Evolutionary conservation across 53 echinoderm and acorn worm species (phyloP), one percentile per base, ranked within the genome.

Genomic region (Temnopleurus reevesii): DNA sequence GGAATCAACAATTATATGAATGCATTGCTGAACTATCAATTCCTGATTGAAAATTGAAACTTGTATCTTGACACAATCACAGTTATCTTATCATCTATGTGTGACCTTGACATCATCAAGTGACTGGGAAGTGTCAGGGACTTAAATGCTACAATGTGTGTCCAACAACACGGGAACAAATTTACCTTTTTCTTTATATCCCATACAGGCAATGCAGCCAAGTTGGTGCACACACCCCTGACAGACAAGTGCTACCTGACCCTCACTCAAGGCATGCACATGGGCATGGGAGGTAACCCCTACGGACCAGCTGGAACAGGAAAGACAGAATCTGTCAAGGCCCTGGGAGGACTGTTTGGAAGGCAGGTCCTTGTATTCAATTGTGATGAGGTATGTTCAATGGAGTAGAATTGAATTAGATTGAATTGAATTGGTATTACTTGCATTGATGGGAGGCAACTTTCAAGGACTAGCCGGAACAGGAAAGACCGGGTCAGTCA

Each of bases 211-310:
- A 97, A 97, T 94, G 97, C 97, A 56, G 91, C 94, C 89, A 99
- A 99, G 86, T 89, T 99, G 91, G 99, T 99, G 9, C 99, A 99
- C 91, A 99, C 99, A 13, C 99, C 99, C 59, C 92, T 99, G 51
- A 99, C 99, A 46, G 98, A 99, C 91, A 99, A 99, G 91, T 99
- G 99, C 57, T 99, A 99, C 92, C 96, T 96, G 45, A 99, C 96
- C 56, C 91, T 96, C 12, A 97, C 99, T 31, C 99, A 96, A 86
- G 99, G 96, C 44, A 99, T 99, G 99, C 96, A 99, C 59, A 96
- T 99, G 96, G 99, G 99, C 34, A 94, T 99, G 94, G 99, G 99
- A 35, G 99, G 99, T 5, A 99, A 99, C 91, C 99, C 99, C 34
- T 99, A 99, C 38, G 99, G 96, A 5, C 98, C 99, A 44, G 99